These are phyloP conservation scores for Campylomormyrus numenius DNA, from an alignment of 2,113 vertebrate species.

Conservation along the genomic window DNA sequence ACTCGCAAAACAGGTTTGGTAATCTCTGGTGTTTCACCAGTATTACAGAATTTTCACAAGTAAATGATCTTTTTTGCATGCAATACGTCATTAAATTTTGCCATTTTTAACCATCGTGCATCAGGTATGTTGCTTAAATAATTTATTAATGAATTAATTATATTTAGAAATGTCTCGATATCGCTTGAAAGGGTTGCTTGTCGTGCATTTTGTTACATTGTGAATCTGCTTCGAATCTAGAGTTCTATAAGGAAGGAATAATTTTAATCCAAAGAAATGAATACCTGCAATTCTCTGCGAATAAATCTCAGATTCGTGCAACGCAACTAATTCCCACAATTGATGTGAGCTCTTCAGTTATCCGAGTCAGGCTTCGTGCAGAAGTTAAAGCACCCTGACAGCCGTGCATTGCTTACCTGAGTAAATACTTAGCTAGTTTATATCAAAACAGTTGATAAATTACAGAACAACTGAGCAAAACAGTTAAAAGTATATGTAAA, in stretches of 20 bases:
- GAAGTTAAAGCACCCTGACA: background rate
- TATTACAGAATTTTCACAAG: background rate
- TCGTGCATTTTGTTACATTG: background rate
- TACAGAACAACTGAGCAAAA: background rate
- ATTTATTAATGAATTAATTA: background rate
- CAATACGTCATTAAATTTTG: background rate
- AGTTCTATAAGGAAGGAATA: background rate
- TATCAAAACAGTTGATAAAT: background rate
- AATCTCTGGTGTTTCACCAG: background rate
- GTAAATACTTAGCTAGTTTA: background rate
- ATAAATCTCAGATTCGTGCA: background rate
- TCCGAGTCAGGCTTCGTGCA: background rate
- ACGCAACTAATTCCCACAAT: background rate
- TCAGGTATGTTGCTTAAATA: background rate
- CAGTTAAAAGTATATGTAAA: background rate
- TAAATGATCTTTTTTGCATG: background rate
- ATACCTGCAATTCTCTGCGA: background rate
- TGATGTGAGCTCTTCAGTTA: background rate
- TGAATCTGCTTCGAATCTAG: background rate
- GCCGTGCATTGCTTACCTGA: background rate
- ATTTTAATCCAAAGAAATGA: background rate
- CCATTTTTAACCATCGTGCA: background rate
- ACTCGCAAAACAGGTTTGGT: background rate
- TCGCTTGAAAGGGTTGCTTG: background rate
- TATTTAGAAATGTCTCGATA: background rate